Percentiles rank a stretch among this genome's conserved stretches.
These are phyloP conservation scores for Ernsta delagoae DNA, from an alignment of 2,888 invertebrate species.

Conservation along the genomic window DNA sequence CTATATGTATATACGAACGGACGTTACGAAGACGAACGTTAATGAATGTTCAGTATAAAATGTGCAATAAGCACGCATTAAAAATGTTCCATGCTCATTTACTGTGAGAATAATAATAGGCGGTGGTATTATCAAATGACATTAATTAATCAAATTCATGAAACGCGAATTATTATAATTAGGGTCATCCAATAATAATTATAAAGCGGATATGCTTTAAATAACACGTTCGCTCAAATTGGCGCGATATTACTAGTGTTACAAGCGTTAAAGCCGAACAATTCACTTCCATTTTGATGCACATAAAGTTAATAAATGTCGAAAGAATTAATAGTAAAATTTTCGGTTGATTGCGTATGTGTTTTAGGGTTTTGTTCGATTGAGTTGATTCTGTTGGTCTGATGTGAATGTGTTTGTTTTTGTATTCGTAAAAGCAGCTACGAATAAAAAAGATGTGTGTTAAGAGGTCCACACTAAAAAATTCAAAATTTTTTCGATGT, in stretches of 20 bases:
- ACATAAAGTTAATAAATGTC: background rate
- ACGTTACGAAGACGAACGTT: too few species aligned
- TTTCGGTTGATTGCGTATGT: background rate
- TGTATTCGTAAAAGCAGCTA: too few species aligned
- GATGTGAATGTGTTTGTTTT: too few species aligned
- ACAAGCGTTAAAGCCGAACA: conserved; percentile 12
- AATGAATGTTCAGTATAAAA: background rate
- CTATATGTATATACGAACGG: too few species aligned
- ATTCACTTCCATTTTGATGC: conserved; percentile 5
- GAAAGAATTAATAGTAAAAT: conserved; percentile 1
- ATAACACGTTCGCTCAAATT: conserved; percentile 6
- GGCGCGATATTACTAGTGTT: conserved; percentile 3
- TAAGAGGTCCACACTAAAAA: too few species aligned
- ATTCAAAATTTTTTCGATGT: too few species aligned
- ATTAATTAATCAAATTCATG: conserved; percentile 14
- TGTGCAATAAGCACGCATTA: background rate
- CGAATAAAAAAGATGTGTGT: too few species aligned
- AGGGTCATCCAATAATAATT: conserved; percentile 7
- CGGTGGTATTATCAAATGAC: conserved; percentile 4
- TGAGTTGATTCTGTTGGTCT: too few species aligned
- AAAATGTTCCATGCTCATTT: background rate
- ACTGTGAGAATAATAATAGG: background rate
- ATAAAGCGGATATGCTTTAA: conserved; percentile 6
- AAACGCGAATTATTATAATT: conserved; percentile 19
- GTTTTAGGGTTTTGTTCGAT: too few species aligned